Percentiles rank a stretch among this genome's conserved stretches.
Conservation (phyloP, 2,797 vertebrate genomes). For the Falco peregrinus region DNA sequence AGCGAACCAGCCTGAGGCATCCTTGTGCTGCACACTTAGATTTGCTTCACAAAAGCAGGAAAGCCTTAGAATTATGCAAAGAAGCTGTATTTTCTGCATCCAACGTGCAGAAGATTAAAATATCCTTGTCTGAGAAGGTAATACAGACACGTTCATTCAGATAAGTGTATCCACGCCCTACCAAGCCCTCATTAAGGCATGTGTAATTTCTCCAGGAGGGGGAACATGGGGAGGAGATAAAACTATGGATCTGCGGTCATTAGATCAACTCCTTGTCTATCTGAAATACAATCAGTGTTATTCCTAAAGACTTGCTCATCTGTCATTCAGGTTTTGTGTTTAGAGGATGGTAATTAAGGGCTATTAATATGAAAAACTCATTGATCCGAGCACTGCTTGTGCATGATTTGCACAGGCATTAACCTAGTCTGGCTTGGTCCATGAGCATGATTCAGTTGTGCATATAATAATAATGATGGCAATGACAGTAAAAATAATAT, state of each 20-base stretch:
- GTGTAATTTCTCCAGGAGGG: neutral
- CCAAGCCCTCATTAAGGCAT: neutral
- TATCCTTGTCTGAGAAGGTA: neutral
- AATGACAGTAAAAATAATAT: neutral
- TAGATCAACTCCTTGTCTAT: neutral
- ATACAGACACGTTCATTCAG: neutral
- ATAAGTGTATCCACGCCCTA: neutral
- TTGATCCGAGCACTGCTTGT: neutral
- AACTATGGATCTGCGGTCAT: neutral
- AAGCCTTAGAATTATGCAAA: neutral
- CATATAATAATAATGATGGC: neutral
- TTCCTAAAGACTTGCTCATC: neutral
- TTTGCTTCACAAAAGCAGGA: neutral
- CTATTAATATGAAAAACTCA: neutral
- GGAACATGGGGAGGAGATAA: neutral
- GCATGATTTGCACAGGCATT: neutral
- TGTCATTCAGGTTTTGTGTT: conserved; percentile 7
- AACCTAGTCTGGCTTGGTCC: neutral
- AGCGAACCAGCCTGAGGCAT: rapidly evolving
- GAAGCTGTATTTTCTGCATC: neutral
- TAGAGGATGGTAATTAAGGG: neutral
- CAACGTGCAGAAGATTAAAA: neutral
- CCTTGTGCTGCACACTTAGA: neutral
- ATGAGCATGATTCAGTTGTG: neutral
- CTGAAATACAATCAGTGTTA: neutral